These are phyloP conservation scores for Dinocampus coccinellae DNA, from an alignment of 2,888 invertebrate genomes.

Conservation along the genomic window DNA sequence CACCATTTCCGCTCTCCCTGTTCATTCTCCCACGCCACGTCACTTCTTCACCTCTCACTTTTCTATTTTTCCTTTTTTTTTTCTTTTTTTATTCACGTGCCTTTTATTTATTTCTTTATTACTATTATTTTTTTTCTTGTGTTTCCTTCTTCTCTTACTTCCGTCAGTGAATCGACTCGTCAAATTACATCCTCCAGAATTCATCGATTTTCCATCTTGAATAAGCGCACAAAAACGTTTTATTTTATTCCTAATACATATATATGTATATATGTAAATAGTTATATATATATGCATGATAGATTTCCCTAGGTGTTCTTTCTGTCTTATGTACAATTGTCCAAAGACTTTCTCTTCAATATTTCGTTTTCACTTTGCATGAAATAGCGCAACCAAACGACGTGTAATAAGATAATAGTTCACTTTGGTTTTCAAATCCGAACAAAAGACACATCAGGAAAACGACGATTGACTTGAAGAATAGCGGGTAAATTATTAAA, in stretches of 20 bases:
- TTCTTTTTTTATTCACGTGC: too few relatives aligned
- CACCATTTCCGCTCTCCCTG: background rate
- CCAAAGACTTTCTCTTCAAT: background rate
- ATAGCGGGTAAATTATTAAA: background rate
- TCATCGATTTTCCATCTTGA: conserved; percentile 13
- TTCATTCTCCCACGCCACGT: background rate
- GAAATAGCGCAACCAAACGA: background rate
- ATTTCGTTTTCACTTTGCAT: background rate
- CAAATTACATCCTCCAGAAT: conserved; percentile 3
- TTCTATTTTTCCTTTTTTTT: too few relatives aligned
- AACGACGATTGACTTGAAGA: background rate
- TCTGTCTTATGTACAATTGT: background rate
- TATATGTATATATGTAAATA: background rate
- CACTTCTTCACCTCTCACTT: too few relatives aligned
- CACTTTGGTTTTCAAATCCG: background rate
- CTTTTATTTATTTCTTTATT: background rate
- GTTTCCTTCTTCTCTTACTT: background rate
- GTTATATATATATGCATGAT: background rate
- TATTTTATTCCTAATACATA: background rate
- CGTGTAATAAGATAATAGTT: background rate
- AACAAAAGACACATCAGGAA: background rate
- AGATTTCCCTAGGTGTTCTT: background rate
- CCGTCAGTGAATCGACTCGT: background rate
- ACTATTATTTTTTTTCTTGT: background rate
- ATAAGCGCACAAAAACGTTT: background rate